Percentiles rank a stretch among this genome's conserved stretches.
Conservation (phyloP, 2,797 vertebrate species). For the Dromococcyx pavoninus region DNA sequence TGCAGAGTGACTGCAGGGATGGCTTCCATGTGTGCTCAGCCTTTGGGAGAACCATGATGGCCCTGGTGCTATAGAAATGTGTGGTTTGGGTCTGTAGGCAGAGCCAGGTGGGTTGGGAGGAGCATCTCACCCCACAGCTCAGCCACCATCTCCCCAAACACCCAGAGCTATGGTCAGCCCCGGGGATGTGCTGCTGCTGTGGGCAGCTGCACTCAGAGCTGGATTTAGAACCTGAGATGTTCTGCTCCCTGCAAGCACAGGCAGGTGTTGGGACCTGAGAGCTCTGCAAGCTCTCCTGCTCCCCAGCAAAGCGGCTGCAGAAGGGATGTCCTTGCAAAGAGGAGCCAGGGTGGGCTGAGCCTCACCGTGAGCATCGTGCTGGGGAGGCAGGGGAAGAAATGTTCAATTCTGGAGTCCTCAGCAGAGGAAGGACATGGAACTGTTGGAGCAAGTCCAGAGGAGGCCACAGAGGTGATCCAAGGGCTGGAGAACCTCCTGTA, state of each 20-base stretch:
- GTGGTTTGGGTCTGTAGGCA: neutral
- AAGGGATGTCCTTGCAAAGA: neutral
- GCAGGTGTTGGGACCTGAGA: too few species aligned
- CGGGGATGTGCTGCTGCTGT: fast-evolving
- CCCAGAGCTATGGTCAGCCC: too few species aligned
- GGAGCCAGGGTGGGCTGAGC: neutral
- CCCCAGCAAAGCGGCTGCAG: neutral
- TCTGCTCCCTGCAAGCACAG: fast-evolving
- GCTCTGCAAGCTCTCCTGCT: too few species aligned
- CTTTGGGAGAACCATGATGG: neutral
- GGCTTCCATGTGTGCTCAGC: neutral
- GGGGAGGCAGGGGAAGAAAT: neutral
- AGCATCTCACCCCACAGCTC: neutral
- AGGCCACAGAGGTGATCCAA: too few species aligned
- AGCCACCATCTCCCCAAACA: fast-evolving
- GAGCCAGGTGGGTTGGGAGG: neutral
- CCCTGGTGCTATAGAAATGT: neutral
- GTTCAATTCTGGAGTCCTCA: too few species aligned
- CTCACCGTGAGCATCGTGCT: fast-evolving
- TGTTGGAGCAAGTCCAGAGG: too few species aligned
- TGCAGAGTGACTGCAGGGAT: neutral
- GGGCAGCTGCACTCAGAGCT: neutral
- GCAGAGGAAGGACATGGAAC: too few species aligned
- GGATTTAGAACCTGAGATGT: neutral
- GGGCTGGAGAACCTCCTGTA: too few species aligned